Evolutionary conservation across 2,113 vertebrate genomes (phyloP), one percentile per base, ranked within the genome.

Genomic region (Pollimyrus isidori): DNA sequence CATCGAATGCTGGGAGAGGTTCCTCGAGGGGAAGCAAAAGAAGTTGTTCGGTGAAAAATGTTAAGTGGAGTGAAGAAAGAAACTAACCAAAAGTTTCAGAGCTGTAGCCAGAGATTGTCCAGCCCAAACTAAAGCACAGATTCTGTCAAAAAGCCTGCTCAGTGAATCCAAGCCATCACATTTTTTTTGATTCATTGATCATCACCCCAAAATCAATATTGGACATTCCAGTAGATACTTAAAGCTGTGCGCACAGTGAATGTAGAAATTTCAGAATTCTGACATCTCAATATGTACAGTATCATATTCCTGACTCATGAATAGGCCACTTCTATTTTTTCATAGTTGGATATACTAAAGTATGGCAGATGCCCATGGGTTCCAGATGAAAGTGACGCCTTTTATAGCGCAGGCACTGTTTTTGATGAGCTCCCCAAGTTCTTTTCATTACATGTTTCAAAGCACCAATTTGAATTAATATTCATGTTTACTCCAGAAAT

Each of bases 111-210:
- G 11, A 53, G 45, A 48, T 50, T 30, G 1, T 48, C 83, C 83
- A 86, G 48, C 48, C n/a, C 1, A 15, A 89, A 93, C 90, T 90
- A 91, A 92, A 93, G 90, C 88, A 83, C 73, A 56, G 42, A 13
- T 92, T 91, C 91, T 82, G 89, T 94, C 93, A 94, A 93, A 92
- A 94, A 91, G 89, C 90, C 92, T 88, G 91, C 89, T 42, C 73
- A 7, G 30, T 19, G 35, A 35, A 15, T 76, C 73, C 73, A 76
- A 76, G 5, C 73, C 39, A 42, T 80, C 73, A 80, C 35, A 80
- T 80, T 80, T 80, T 73, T 80, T 17, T 35, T 19, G 93, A 92
- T 90, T 94, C 93, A 94, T 95, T 94, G 95, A 94, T 95, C 94
- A 93, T 92, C 87, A 84, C 93, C 93, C 89, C 93, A 91, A 94